A percentile compares a stretch with the other conserved stretches of the same genome.
phyloP scores from a whole-genome alignment of 2,888 invertebrate genomes.

The Hydraecia micacea region DNA sequence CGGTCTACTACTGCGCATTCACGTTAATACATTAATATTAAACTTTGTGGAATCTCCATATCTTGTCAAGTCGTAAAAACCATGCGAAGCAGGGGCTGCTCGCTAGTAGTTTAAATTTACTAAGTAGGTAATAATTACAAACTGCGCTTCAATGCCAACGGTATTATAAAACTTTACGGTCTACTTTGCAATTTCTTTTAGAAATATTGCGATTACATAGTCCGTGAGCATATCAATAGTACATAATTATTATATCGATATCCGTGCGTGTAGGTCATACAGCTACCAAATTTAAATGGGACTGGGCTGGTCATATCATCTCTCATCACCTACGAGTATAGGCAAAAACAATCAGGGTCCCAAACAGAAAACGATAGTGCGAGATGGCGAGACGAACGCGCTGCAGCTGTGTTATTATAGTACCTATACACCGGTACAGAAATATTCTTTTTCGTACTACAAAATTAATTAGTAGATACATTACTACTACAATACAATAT shows the following conservation, averaged over 20 bases:
- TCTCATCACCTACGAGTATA: background rate
- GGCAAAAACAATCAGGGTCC: background rate
- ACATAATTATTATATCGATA: background rate
- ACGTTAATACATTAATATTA: background rate
- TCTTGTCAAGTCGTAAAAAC: background rate
- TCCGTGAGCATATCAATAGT: conserved; percentile 13
- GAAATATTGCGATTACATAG: conserved; percentile 36
- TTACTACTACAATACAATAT: too few relatives aligned
- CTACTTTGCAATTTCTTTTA: conserved; percentile 33
- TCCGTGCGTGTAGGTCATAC: background rate
- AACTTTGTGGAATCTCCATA: too few relatives aligned
- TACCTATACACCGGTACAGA: too few relatives aligned
- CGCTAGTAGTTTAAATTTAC: background rate
- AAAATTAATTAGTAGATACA: too few relatives aligned
- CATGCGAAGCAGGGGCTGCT: background rate
- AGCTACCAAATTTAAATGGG: background rate
- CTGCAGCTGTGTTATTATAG: too few relatives aligned
- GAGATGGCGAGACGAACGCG: background rate
- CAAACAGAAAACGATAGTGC: background rate
- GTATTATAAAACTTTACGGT: conserved; percentile 28
- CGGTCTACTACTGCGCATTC: too few relatives aligned
- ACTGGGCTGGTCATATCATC: background rate
- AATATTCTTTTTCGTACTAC: background rate
- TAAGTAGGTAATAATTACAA: background rate
- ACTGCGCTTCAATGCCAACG: background rate